A percentile compares a stretch with the other conserved stretches of the same genome.
These are phyloP conservation scores for Drosophila leonis DNA, from an alignment of 2,888 invertebrate species.

Conservation along the genomic window DNA sequence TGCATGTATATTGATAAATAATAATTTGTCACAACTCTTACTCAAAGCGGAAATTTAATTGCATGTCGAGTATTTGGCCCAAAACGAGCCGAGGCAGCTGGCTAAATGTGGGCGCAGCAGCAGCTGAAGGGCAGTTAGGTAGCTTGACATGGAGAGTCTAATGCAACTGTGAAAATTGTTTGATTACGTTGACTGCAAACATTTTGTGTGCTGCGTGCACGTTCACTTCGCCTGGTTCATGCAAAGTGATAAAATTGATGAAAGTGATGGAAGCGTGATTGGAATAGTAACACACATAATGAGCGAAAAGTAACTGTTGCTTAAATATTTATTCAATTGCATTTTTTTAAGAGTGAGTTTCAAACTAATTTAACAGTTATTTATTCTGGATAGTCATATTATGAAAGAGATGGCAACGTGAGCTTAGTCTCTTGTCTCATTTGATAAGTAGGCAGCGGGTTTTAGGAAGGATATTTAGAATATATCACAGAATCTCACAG, in stretches of 20 bases:
- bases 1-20: slow-evolving; percentile 61
- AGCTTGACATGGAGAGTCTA: not conserved
- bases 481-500: no score
- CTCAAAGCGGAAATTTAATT: slow-evolving; percentile 63
- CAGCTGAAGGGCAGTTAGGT: not conserved
- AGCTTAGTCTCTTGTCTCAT: no score
- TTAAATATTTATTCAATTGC: not conserved
- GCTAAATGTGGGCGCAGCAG: not conserved
- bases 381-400: no score
- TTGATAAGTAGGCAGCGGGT: no score
- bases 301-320: no score
- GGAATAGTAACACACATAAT: no score
- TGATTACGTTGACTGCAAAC: slow-evolving; percentile 61
- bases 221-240: not conserved
- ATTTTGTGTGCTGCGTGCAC: slow-evolving; percentile 38
- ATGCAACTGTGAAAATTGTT: slow-evolving; percentile 63
- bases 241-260: not conserved
- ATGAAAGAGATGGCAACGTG: no score
- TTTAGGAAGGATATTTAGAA: no score
- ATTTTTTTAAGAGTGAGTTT: not conserved
- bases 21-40: slow-evolving; percentile 46
- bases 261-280: not conserved
- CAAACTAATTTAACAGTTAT: not conserved
- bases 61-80: slow-evolving; percentile 25
- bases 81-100: not conserved